Evolutionary conservation across 1,140 invertebrate species (phyloP), one percentile per base, ranked within the genome.

Genomic region (Diorhabda sublineata): DNA sequence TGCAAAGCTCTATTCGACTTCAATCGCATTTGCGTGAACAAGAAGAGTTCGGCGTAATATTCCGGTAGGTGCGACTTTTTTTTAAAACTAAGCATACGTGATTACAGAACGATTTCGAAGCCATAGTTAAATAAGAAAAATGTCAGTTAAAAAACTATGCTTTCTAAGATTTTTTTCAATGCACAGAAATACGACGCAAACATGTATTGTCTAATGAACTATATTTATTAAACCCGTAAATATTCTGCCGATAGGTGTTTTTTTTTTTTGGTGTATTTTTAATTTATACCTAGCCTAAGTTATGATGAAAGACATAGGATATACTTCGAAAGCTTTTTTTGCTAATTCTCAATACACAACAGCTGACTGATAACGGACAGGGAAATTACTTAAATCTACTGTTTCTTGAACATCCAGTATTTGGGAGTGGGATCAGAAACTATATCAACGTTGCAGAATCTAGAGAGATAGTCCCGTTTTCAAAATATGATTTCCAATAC

Each of bases 241-340:
- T 74, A 68, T 75, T 75, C 74, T 75, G 74, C 74, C 74, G 71
- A 71, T 72, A 68, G 67, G 42, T 44, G 60, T 71, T 59, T 42
- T 44, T 56, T 44, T n/a, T 52, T 52, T 52, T 52, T 52, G 47
- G 47, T 52, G 47, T 52, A 52, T 52, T 52, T 52, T 52, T 61
- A 70, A 64, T 71, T 69, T 67, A 74, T 69, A 72, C 69, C 71
- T 75, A 73, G 73, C 58, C 75, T 71, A 73, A 76, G 71, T 70
- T 69, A 74, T 77, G 75, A 71, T 77, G 75, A 77, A 77, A 77
- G 75, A 77, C 75, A 64, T 73, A 69, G 73, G 71, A 73, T 69
- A 56, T 63, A 68, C n/a, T 52, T 52, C 47, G 47, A 8, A 52
- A 52, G 47, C 47, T 52, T 52, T 52, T 58, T 43, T 61, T 42